Evolutionary conservation across 2,113 vertebrate species (phyloP).

Genomic region (Balaenoptera acutorostrata): DNA sequence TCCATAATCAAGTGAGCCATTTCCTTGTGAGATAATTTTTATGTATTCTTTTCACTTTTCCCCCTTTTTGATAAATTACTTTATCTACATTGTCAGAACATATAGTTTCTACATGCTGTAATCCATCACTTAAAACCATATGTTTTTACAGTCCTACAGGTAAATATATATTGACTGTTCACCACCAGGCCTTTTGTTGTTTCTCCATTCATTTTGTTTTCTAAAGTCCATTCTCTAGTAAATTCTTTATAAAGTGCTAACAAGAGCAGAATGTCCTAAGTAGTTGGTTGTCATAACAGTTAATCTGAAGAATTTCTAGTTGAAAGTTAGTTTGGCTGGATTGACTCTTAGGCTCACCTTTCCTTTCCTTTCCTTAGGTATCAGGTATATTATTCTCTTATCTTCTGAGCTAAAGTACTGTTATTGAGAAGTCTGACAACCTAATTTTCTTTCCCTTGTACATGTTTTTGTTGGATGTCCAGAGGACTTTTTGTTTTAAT

Average conservation of each 20-base stretch:
- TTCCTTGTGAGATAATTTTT: too few species aligned
- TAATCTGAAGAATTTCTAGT: not conserved
- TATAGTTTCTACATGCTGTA: not conserved
- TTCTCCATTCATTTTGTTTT: not conserved
- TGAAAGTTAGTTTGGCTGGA: not conserved
- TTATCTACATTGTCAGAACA: not conserved
- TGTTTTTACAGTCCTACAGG: not conserved
- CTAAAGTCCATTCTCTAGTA: not conserved
- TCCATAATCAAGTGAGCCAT: not conserved
- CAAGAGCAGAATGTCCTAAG: not conserved
- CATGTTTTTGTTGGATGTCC: not conserved
- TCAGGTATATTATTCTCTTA: not conserved
- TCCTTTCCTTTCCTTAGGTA: not conserved
- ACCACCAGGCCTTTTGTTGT: not conserved
- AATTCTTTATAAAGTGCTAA: not conserved
- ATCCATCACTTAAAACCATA: not conserved
- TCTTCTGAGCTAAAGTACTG: not conserved
- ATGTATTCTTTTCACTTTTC: not conserved
- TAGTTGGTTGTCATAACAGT: not conserved
- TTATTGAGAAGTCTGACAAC: not conserved
- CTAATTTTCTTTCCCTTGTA: not conserved
- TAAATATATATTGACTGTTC: not conserved
- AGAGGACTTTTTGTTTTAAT: not conserved
- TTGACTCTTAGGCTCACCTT: not conserved
- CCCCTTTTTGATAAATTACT: not conserved